Percentiles rank a stretch among this genome's conserved stretches.
Conservation (phyloP, 2,113 vertebrate species). For the Psephotus haematonotus region DNA sequence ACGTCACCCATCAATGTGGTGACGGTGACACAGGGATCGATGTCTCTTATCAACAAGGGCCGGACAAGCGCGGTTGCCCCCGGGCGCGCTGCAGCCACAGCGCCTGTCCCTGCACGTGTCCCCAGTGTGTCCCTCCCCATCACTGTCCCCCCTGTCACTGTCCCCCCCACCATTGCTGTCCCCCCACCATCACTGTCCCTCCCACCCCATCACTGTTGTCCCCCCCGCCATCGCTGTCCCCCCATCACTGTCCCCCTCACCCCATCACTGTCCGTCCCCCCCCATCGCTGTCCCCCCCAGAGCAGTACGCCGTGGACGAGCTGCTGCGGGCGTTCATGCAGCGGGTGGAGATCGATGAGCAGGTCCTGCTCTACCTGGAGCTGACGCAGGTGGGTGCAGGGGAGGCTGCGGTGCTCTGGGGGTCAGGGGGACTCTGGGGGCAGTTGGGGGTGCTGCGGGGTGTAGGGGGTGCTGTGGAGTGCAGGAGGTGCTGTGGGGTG, state of each 20-base stretch:
- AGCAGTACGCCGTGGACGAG: constrained; percentile 87
- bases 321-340: constrained; percentile 80
- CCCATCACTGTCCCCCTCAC: not conserved
- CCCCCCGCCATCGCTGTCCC: not conserved
- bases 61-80: not conserved
- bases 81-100: no score
- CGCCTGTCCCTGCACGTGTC: fast-evolving
- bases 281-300: constrained; percentile 42
- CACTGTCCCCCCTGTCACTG: no score
- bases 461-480: no score
- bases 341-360: constrained; percentile 85
- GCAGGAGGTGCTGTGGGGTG: no score
- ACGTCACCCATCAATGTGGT: not conserved
- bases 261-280: not conserved
- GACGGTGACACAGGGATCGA: not conserved
- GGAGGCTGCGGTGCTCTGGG: no score
- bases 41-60: not conserved
- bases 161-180: no score
- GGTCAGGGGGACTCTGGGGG: no score
- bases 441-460: no score
- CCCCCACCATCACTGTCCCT: no score
- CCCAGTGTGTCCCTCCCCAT: no score
- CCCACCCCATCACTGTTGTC: no score
- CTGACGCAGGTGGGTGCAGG: constrained; percentile 78
- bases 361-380: constrained; percentile 87